A percentile compares a stretch with the other conserved stretches of the same genome.
Conservation (phyloP, 2,113 vertebrate genomes). For the Mus pahari region DNA sequence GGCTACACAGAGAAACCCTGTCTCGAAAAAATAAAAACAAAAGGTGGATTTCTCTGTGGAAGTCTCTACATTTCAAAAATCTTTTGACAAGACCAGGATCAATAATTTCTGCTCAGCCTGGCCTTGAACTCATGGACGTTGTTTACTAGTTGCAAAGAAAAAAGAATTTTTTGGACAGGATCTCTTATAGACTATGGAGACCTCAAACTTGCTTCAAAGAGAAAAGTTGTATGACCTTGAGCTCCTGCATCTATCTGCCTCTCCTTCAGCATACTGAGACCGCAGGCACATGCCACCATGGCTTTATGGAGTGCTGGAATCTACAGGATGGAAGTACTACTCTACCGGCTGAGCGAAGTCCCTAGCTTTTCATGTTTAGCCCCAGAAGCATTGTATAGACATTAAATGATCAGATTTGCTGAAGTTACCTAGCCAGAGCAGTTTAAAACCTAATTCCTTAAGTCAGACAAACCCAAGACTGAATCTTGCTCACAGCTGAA, state of each 20-base stretch:
- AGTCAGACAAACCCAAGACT: constrained; percentile 23
- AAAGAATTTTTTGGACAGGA: neutral
- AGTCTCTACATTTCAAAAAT: constrained; percentile 37
- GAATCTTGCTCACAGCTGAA: constrained; percentile 21
- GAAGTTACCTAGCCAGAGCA: neutral
- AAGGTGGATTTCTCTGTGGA: neutral
- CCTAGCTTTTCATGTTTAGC: neutral
- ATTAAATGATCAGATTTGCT: neutral
- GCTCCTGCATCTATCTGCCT: neutral
- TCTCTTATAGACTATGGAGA: neutral
- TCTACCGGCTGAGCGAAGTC: neutral
- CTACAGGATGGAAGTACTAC: neutral
- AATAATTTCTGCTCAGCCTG: too few species aligned
- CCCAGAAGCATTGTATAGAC: neutral
- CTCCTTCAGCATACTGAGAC: neutral
- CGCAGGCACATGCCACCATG: too few species aligned
- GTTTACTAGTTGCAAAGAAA: neutral
- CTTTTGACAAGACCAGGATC: neutral
- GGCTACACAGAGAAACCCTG: neutral
- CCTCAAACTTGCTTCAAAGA: neutral
- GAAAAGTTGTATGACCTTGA: neutral
- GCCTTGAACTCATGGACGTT: neutral
- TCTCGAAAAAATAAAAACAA: neutral
- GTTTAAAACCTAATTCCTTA: constrained; percentile 23
- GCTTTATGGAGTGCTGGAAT: neutral